Base-by-base conservation (phyloP, 1,140 invertebrate genomes). In the Drosophila pseudoobscura region DNA sequence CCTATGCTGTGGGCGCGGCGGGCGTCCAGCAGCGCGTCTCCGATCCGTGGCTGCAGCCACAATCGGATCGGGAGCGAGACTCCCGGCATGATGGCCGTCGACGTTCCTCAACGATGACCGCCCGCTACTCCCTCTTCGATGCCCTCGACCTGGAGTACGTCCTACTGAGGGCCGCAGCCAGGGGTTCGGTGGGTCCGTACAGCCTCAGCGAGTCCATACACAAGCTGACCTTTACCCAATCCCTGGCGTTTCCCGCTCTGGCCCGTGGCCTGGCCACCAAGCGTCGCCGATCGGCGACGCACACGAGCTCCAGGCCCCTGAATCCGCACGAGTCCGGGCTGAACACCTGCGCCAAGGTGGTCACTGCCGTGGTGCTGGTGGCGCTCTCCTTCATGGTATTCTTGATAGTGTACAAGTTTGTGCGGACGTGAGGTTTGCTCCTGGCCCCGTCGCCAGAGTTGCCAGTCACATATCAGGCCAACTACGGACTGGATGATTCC, bases 201-300 rank as follows among this genome's bases (percentile, higher is more conserved):
- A 95, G 94, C 8, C 83, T 95, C 1, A 95, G 94, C 44, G 95
- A 95, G 82, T 95, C 95, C 43, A 90, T 96, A 45, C 95, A 95
- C 88, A 95, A 95, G 90, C 91, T 96, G 66, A 96, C 95, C 13
- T 96, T 96, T 80, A 96, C 95, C 0, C 95, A 95, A 91, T 95
- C 94, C 66, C 79, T 96, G 54, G 95, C 95, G 1, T 96, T 96
- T 87, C 95, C 95, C 2, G 95, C 94, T 2, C 87, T 96, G 35
- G 95, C 95, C 0, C 92, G 95, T 11, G 95, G 95, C 6, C 85
- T 95, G 11, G 94, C 94, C 6, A 93, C 93, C 35, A 95, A 95
- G 82, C 92, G 95, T 45, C 92, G 94, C 22, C 80, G 93, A 51
- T 93, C 94, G 46, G 92, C 93, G 6, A 92, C 93, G 39, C 92